These are phyloP conservation scores for Aspidapion aeneum DNA, from an alignment of 2,888 invertebrate genomes.

Conservation along the genomic window DNA sequence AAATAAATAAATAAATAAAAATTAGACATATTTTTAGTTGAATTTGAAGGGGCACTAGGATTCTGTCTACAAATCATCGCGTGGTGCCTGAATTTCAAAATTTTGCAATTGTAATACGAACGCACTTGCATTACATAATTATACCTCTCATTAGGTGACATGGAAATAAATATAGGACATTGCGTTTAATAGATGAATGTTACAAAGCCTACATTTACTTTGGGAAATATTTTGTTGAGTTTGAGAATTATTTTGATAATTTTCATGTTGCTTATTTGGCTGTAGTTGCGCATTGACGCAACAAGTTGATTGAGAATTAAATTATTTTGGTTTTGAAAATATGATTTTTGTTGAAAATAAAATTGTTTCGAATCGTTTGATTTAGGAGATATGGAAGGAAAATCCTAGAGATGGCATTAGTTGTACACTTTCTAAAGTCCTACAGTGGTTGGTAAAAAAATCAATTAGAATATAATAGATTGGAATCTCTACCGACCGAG, in stretches of 20 bases:
- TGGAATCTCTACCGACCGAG: not conserved
- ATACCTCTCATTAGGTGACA: not conserved
- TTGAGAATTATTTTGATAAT: too few species aligned
- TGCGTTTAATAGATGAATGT: not conserved
- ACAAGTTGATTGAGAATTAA: not conserved
- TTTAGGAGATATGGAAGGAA: not conserved
- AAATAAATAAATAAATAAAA: too few species aligned
- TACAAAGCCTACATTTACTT: not conserved
- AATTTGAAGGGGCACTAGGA: not conserved
- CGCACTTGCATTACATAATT: not conserved
- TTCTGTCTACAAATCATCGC: not conserved
- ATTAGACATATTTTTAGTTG: not conserved
- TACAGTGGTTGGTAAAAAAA: slow-evolving; percentile 1
- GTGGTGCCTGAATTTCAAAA: not conserved
- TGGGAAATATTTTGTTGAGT: not conserved
- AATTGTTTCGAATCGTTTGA: not conserved
- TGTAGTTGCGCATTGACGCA: not conserved
- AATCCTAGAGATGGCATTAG: not conserved
- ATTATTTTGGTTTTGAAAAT: not conserved
- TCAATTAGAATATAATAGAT: not conserved
- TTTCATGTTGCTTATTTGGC: not conserved
- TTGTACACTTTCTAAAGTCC: not conserved
- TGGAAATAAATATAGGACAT: not conserved
- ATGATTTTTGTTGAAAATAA: not conserved
- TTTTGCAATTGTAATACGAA: not conserved